Percentiles rank a stretch among this genome's conserved stretches.
Conservation (phyloP, 2,888 invertebrate species). For the Tortricodes alternella region DNA sequence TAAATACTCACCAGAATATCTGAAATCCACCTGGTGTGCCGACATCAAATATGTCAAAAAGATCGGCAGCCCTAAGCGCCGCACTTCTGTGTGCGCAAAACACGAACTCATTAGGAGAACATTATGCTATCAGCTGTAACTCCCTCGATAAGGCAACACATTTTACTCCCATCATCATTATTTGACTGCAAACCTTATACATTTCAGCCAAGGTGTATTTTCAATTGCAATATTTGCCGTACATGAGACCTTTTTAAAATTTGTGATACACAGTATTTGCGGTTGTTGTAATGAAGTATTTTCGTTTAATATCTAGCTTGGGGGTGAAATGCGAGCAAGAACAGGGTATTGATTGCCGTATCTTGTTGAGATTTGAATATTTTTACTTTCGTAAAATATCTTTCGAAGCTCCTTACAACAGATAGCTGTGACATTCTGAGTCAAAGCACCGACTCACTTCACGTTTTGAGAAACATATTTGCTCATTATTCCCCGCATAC, state of each 20-base stretch:
- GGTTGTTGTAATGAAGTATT: slow-evolving; percentile 39
- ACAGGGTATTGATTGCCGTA: slow-evolving; percentile 18
- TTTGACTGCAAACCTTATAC: slow-evolving; percentile 1
- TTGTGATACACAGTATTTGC: slow-evolving; percentile 34
- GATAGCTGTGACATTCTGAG: not conserved
- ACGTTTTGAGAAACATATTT: too few species aligned
- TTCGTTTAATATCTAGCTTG: slow-evolving; percentile 38
- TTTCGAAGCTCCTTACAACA: not conserved
- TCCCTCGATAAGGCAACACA: slow-evolving; percentile 35
- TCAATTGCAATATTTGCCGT: not conserved
- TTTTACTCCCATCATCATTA: slow-evolving; percentile 7
- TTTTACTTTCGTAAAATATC: slow-evolving; percentile 11
- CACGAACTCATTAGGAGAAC: slow-evolving; percentile 46
- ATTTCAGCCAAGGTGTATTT: not conserved
- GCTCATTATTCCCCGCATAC: not conserved
- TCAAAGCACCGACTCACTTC: too few species aligned
- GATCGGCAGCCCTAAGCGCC: slow-evolving; percentile 29
- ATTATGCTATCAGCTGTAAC: slow-evolving; percentile 44
- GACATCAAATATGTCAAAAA: slow-evolving; percentile 10
- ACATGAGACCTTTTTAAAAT: slow-evolving; percentile 12
- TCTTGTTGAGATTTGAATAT: slow-evolving; percentile 21
- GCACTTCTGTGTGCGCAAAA: slow-evolving; percentile 39
- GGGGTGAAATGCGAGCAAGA: slow-evolving; percentile 25
- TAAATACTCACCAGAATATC: not conserved
- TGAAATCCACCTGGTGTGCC: not conserved